A percentile compares a stretch with the other conserved stretches of the same genome.
phyloP scores from a whole-genome alignment of 2,797 vertebrate genomes.

The Nasua narica region DNA sequence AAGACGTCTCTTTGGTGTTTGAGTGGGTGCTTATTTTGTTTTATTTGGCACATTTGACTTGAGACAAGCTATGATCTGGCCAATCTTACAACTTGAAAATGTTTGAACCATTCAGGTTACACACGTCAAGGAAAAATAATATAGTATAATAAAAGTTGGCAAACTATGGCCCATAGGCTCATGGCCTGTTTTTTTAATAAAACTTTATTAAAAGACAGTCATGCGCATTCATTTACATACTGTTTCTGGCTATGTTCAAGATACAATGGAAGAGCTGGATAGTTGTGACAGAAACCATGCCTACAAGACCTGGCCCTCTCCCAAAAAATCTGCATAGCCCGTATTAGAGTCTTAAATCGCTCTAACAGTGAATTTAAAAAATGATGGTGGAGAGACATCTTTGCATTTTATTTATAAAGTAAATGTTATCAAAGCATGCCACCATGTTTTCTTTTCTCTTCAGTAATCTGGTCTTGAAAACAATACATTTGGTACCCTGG shows the following conservation, averaged over 20 bases:
- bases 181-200: neutral
- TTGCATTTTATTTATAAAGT: neutral
- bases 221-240: too few relatives aligned
- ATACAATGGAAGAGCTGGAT: neutral
- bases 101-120: neutral
- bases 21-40: neutral
- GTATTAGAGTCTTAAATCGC: neutral
- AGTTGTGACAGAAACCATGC: neutral
- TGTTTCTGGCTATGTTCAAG: neutral
- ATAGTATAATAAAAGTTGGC: neutral
- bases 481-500: fast-evolving
- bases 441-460: neutral
- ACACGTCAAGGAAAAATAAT: neutral
- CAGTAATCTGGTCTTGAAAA: neutral
- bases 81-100: neutral
- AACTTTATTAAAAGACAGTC: neutral
- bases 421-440: neutral
- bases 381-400: neutral
- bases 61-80: neutral
- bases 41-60: neutral
- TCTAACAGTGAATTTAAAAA: neutral
- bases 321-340: neutral
- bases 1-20: neutral
- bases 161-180: neutral
- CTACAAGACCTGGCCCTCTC: neutral